phyloP scores from a whole-genome alignment of 2,113 vertebrate genomes.

The Gadus macrocephalus region DNA sequence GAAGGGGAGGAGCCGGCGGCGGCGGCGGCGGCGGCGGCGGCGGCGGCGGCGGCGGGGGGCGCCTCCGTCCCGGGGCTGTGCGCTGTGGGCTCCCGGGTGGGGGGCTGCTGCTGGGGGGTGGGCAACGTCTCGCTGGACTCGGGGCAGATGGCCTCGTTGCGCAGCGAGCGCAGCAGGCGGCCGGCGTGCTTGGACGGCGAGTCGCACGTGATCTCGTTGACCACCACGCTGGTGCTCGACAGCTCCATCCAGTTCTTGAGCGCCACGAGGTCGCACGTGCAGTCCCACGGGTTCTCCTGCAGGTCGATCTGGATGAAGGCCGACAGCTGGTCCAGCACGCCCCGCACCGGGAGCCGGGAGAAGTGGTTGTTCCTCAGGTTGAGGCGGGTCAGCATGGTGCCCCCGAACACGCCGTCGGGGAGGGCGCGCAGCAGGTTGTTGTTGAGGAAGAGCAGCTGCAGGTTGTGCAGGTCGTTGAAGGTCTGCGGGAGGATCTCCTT shows the following conservation, averaged over 20 bases:
- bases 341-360: constrained; percentile 85
- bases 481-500: constrained; percentile 91
- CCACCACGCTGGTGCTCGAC: constrained; percentile 86
- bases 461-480: constrained; percentile 87
- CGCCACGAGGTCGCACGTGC: constrained; percentile 89
- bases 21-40: constrained; percentile 26
- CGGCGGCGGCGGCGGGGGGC: constrained; percentile 35
- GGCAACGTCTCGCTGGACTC: constrained; percentile 74
- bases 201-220: constrained; percentile 95
- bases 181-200: constrained; percentile 90
- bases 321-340: constrained; percentile 94
- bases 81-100: constrained; percentile 72
- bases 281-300: constrained; percentile 98
- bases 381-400: constrained; percentile 91
- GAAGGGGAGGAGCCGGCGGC: constrained; percentile 9
- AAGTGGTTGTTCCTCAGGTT: constrained; percentile 98
- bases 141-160: constrained; percentile 90
- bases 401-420: constrained; percentile 86
- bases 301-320: constrained; percentile 98
- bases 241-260: constrained; percentile 97
- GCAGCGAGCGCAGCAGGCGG: constrained; percentile 87
- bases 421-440: constrained; percentile 92
- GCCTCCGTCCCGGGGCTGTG: constrained; percentile 77
- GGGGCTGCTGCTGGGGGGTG: constrained; percentile 55
- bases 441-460: constrained; percentile 94